Base-by-base conservation (phyloP, 2,113 vertebrate genomes). In the Apteryx mantelli region DNA sequence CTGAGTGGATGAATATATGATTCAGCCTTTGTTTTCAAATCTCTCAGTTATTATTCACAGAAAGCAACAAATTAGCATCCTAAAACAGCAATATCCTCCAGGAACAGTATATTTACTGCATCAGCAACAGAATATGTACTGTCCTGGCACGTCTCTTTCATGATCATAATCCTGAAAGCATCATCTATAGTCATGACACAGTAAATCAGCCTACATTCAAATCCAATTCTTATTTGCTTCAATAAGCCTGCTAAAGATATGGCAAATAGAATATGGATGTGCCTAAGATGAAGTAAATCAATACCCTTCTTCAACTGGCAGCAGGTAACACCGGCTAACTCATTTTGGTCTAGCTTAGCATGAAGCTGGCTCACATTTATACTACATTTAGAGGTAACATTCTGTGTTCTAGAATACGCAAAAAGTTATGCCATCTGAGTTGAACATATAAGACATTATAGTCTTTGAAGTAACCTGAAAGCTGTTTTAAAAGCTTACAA, bases 101-200 rank as follows among this genome's bases (percentile, higher is more conserved):
- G 40, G 17, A 85, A 52, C 28, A 69, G 17, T 2, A 44, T 4
- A 5, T 11, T 7, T 24, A 76, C 22, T 24, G 26, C 48, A 77
- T 6, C 60, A n/a, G 22, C 22, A 86, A 65, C 26, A 75, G 17
- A 74, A 65, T 44, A n/a, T 63, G 30, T 19, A 46, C 40, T 46
- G 30, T 32, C 28, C 30, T 46, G 48, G 26, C 14, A 2, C 0
- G 3, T n/a, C 5, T 61, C 19, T 68, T 18, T 74, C 58, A 61
- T 11, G 1, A 53, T 1, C 5, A 40, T 1, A 2, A 60, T 48
- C 25, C 28, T 46, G 42, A 26, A 46, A 12, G 40, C 40, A 46
- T 42, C 65, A 44, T 42, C 28, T 68, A 40, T 17, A 20, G 25
- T 28, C 19, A 13, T 46, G 40, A 46, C 5, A 69, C 40, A 10